These are phyloP conservation scores for Dipodomys spectabilis DNA, from an alignment of 2,113 vertebrate genomes.

Conservation along the genomic window DNA sequence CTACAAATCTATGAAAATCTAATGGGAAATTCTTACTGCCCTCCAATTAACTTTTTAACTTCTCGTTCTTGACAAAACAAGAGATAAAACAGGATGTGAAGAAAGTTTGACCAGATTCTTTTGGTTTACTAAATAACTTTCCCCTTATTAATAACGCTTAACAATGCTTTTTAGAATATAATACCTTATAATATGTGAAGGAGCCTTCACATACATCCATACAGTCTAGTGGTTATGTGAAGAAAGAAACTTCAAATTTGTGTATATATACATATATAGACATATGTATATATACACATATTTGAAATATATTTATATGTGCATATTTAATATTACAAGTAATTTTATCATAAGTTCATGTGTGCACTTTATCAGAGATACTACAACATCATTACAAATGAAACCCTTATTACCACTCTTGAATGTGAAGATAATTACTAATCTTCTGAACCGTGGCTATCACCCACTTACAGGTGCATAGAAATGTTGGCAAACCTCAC, in stretches of 20 bases:
- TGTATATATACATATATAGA: not conserved
- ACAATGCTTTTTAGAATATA: not conserved
- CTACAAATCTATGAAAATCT: not conserved
- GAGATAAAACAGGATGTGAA: not conserved
- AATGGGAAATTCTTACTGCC: not conserved
- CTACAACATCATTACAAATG: not conserved
- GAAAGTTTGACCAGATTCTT: not conserved
- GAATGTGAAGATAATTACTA: not conserved
- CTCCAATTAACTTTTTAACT: not conserved
- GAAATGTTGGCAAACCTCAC: not conserved
- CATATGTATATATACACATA: not conserved
- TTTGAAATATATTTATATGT: no score
- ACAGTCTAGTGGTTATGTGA: not conserved
- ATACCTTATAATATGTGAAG: not conserved
- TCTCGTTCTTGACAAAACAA: conserved; percentile 38
- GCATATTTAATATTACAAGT: not conserved
- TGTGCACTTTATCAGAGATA: not conserved
- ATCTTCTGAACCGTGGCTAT: not conserved
- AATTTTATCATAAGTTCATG: not conserved
- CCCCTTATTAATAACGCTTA: not conserved
- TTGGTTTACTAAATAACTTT: not conserved
- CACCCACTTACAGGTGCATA: not conserved
- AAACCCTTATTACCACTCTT: not conserved
- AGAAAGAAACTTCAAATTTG: not conserved
- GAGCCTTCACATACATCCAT: not conserved